Evolutionary conservation across 2,113 vertebrate species (phyloP), one percentile per base, ranked within the genome.

Genomic region (Fulmarus glacialis): DNA sequence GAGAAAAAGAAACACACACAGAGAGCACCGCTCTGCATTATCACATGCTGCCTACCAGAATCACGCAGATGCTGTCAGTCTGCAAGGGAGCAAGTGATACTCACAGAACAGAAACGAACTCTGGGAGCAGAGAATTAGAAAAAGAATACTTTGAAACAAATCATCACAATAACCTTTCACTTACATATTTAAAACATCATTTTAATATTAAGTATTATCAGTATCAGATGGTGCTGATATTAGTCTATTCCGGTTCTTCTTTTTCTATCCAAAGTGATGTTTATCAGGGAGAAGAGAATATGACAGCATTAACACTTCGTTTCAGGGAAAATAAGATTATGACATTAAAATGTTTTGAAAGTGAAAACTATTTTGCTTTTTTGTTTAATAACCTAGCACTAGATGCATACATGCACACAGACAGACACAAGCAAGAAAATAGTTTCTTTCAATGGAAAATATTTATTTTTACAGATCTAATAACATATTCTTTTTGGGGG

Each of bases 251-350:
- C 4, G 8, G 59, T 19, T 63, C 81, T 96, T 95, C 90, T 60
- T 88, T 88, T 96, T 66, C 82, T 43, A 26, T 73, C 55, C 90
- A 42, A 87, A 92, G 56, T 74, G 38, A 88, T 70, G 63, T 17
- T 22, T 56, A n/a, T 30, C 52, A 60, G 38, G 43, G 52, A 75
- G 74, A 93, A 89, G 23, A 43, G 82, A 93, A 82, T n/a, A 63
- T 81, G 82, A 93, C 91, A 94, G 92, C 70, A 87, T 70, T 89
- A 94, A 89, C 52, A 47, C 58, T 74, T 66, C 48, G 45, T 96
- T 91, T 91, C 83, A 79, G 88, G 88, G 78, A 79, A 95, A 96
- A 97, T 80, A 75, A 93, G 59, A 89, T 94, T 62, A 95, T 67
- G 58, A 73, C 93, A 96, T 93, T 84, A 96, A 96, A 95, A 93